phyloP scores from a whole-genome alignment of 92 coral and sea anemone species.

The Meandrina meandrites region DNA sequence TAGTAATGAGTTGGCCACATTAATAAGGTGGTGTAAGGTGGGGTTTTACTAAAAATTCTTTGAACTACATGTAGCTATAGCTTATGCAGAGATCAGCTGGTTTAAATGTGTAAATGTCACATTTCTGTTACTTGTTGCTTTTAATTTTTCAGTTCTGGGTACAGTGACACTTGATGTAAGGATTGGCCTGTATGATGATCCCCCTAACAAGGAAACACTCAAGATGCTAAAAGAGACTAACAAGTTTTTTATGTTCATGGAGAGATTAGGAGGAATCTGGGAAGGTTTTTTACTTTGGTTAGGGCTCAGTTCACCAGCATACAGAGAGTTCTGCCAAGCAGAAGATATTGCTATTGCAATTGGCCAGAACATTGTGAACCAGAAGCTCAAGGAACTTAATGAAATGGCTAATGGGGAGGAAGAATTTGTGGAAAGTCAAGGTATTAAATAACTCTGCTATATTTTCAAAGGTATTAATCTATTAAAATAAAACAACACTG shows the following conservation, averaged over 20 bases:
- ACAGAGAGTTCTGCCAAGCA: neutral
- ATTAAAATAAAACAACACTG: no score
- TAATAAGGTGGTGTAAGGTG: no score
- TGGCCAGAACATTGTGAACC: neutral
- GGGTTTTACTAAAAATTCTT: no score
- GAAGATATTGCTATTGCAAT: neutral
- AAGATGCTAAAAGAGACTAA: neutral
- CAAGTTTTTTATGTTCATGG: neutral
- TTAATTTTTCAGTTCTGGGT: neutral
- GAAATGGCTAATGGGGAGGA: neutral
- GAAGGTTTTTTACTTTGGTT: neutral
- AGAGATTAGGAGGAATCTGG: neutral
- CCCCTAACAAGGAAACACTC: slow-evolving; percentile 15
- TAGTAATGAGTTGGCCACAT: no score
- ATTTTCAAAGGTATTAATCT: no score
- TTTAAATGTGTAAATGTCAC: no score
- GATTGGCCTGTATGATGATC: slow-evolving; percentile 9
- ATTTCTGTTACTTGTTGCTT: neutral
- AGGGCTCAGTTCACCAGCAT: neutral
- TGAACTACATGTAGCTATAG: no score
- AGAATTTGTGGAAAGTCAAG: neutral
- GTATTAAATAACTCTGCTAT: no score
- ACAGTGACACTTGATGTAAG: neutral
- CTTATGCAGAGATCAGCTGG: no score
- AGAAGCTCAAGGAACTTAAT: neutral